phyloP scores from a whole-genome alignment of 2,797 vertebrate genomes.

The Liparis tanakae region DNA sequence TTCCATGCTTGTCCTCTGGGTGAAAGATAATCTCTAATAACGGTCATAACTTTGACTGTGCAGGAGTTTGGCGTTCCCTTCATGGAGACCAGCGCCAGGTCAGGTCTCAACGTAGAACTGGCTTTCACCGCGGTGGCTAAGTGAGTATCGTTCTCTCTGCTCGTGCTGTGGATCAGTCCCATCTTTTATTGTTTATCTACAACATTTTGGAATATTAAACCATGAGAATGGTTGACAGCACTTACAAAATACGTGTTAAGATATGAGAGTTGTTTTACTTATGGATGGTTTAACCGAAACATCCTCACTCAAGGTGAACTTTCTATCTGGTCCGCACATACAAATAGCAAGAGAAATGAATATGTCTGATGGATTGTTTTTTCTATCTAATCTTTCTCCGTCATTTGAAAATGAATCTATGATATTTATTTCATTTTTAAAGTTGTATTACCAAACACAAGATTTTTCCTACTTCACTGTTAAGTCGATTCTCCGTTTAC shows the following conservation, averaged over 20 bases:
- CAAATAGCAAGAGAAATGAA: background rate
- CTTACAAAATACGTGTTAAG: background rate
- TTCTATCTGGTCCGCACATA: background rate
- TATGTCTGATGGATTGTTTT: background rate
- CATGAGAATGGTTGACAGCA: background rate
- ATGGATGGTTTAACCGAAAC: constrained; percentile 1
- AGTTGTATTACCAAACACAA: background rate
- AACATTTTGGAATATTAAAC: background rate
- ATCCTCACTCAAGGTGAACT: background rate
- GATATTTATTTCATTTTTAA: background rate
- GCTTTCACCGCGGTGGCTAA: constrained; percentile 93
- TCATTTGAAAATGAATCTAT: background rate
- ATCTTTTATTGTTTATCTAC: background rate
- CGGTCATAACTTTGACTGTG: constrained; percentile 43
- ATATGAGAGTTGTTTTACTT: background rate
- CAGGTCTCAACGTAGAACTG: constrained; percentile 91
- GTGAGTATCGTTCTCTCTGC: constrained; percentile 78
- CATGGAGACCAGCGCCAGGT: constrained; percentile 96
- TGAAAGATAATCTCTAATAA: background rate
- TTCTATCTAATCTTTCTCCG: background rate
- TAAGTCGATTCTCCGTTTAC: background rate
- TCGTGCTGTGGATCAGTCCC: background rate
- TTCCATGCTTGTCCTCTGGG: background rate
- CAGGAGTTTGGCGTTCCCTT: constrained; percentile 95
- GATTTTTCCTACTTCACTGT: background rate